phyloP scores from a whole-genome alignment of 2,113 vertebrate genomes.

The Columba janthina region DNA sequence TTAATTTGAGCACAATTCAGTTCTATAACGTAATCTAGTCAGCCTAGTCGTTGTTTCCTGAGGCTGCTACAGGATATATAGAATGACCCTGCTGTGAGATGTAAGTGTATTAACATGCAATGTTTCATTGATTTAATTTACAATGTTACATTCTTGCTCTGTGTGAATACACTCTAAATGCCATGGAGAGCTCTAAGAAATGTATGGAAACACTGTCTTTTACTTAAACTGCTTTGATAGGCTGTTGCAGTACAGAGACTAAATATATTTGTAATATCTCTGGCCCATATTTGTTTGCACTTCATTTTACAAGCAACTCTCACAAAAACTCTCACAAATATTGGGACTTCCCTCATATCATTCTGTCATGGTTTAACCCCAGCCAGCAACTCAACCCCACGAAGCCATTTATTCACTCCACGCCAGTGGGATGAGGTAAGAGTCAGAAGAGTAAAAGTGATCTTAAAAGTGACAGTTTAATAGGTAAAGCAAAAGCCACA shows the following conservation, averaged over 20 bases:
- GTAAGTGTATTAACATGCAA: not conserved
- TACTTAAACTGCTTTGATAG: not conserved
- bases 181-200: not conserved
- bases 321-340: not conserved
- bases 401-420: no score
- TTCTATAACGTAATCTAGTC: constrained; percentile 20
- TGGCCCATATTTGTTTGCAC: not conserved
- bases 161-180: not conserved
- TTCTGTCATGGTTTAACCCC: not conserved
- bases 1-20: constrained; percentile 32
- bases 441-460: not conserved
- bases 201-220: not conserved
- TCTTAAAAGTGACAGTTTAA: not conserved
- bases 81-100: not conserved
- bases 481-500: not conserved
- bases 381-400: no score
- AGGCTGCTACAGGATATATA: not conserved
- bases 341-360: not conserved
- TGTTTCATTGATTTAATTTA: constrained; percentile 1
- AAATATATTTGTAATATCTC: not conserved
- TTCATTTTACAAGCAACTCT: not conserved
- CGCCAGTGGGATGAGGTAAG: not conserved
- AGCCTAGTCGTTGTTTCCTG: constrained; percentile 18
- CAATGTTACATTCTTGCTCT: not conserved
- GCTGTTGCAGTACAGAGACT: not conserved